Evolutionary conservation across 2,113 vertebrate genomes (phyloP), one percentile per base, ranked within the genome.

Genomic region (Vidua chalybeata): DNA sequence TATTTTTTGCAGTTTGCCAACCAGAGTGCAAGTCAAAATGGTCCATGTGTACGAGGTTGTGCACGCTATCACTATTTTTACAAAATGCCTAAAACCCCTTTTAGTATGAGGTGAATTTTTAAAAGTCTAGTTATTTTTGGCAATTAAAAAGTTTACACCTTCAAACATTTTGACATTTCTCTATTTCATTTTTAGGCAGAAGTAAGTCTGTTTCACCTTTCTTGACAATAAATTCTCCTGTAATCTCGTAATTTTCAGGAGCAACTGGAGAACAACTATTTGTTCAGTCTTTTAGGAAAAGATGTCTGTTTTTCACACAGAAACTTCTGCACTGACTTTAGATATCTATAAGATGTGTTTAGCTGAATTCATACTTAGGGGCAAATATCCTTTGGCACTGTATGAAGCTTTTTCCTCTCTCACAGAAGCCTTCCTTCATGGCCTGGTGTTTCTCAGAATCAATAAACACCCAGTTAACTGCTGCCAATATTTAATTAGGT

Each of bases 41-140:
- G 17, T 19, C 41, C 0, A 0, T 21, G 26, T 0, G 4, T 20
- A n/a, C 1, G 1, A 73, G 46, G 33, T 10, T 54, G n/a, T 10
- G 11, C 30, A 27, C 17, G 5, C 55, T 87, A 66, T 19, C 39
- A 16, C 33, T 59, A 27, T 13, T 73, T 84, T 43, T 33, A 74
- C 16, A 46, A n/a, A 33, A 77, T 24, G 18, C 26, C 37, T 48
- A n/a, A 71, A 58, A 51, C 12, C 11, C 17, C 15, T 76, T 59
- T 69, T 24, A 75, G 2, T 20, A 63, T 15, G 11, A 84, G 20
- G 4, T 35, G 2, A 12, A 13, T 28, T 84, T 84, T 80, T 45
- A 21, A 88, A 93, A 86, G 12, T 31, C 28, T 12, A 52, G 12
- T 37, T 84, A 52, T 39, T 71, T 91, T 58, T 4, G 23, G 30